Evolutionary conservation across 2,113 vertebrate species (phyloP).

Genomic region (Channa maculata): DNA sequence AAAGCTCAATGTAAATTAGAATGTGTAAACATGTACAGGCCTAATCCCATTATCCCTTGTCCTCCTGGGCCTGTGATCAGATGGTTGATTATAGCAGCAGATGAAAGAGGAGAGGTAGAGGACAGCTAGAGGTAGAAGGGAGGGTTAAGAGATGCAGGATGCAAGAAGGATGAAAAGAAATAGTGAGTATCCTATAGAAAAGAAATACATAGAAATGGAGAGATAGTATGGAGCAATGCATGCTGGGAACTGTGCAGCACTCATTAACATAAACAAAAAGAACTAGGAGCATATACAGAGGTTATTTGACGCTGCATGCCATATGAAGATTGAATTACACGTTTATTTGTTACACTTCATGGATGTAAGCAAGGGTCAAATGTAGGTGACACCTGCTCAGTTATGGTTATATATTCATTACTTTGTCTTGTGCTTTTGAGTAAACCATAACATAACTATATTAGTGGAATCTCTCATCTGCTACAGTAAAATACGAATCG

Average conservation of each 20-base stretch:
- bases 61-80: constrained; percentile 62
- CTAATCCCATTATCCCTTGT: constrained; percentile 78
- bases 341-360: too few species aligned
- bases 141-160: constrained; percentile 12
- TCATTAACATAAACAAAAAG: not conserved
- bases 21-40: constrained; percentile 76
- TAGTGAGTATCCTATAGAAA: not conserved
- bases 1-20: constrained; percentile 75
- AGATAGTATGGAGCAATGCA: constrained; percentile 4
- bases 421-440: too few species aligned
- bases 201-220: constrained; percentile 8
- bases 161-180: constrained; percentile 6
- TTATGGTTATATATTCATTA: too few species aligned
- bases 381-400: too few species aligned
- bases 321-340: too few species aligned
- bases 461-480: too few species aligned
- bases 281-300: too few species aligned
- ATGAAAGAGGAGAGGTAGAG: constrained; percentile 56
- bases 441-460: too few species aligned
- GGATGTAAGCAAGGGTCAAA: too few species aligned
- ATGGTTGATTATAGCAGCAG: constrained; percentile 69
- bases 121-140: constrained; percentile 30
- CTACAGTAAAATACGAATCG: too few species aligned
- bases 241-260: constrained; percentile 1
- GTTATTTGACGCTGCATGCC: too few species aligned